Evolutionary conservation across 2,888 invertebrate species (phyloP), one percentile per base, ranked within the genome.

Genomic region (Bedellia somnulentella): DNA sequence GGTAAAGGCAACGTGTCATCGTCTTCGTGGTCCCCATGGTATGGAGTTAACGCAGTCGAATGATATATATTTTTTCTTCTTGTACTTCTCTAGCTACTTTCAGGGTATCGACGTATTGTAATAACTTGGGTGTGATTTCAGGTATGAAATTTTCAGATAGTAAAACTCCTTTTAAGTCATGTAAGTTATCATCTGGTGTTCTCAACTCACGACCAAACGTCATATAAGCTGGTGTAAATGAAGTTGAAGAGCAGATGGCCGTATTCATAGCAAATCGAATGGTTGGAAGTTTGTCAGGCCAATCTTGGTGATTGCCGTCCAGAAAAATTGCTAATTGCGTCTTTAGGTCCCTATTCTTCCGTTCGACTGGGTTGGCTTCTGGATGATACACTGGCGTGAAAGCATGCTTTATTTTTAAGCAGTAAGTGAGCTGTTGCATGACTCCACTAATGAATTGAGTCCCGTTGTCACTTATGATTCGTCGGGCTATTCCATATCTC

Each of bases 141-240:
- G 45, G 38, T 1, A 48, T 27, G 21, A 47, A 46, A 28, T 49
- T 51, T 34, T 56, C 52, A 2, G 33, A 30, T 5, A 40, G 21
- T 1, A 49, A 28, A n/a, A 55, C 39, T 1, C 34, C 10, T 28
- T 39, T 34, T 4, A 49, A 25, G 31, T 55, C 50, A 22, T 40
- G 37, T 4, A 35, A 21, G 5, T 45, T 43, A 17, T 57, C 57
- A 33, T 46, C 44, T 1, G 43, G 29, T 1, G 49, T 47, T n/a
- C 58, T 35, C 1, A 59, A 25, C 34, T 61, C 53, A 29, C 57
- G 32, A 0, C 46, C 59, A 27, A 51, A 52, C 12, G 48, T 57
- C 2, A 57, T 25, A 21, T 41, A 56, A 0, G 57, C 54, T n/a
- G n/a, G n/a, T n/a, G n/a, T n/a, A n/a, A n/a, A n/a, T n/a, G n/a